These are phyloP conservation scores for Esperia sulphurella DNA, from an alignment of 2,888 invertebrate species.

Conservation along the genomic window DNA sequence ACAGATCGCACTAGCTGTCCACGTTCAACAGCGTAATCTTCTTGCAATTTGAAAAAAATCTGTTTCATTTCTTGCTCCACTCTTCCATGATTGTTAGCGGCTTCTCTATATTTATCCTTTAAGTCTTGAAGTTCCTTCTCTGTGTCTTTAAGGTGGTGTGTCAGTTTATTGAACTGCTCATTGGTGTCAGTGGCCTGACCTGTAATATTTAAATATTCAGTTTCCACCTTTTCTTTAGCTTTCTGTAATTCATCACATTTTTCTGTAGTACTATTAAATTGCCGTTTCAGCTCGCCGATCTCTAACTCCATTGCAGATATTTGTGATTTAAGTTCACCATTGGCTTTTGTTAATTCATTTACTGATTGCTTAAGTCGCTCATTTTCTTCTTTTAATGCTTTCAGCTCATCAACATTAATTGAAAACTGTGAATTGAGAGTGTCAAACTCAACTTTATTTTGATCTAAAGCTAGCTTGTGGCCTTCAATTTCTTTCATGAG, in stretches of 20 bases:
- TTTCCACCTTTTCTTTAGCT: slow-evolving; percentile 79
- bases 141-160: slow-evolving; percentile 76
- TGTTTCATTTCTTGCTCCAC: slow-evolving; percentile 71
- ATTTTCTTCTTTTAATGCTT: slow-evolving; percentile 63
- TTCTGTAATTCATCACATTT: slow-evolving; percentile 77
- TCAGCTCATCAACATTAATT: slow-evolving; percentile 60
- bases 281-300: slow-evolving; percentile 79
- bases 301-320: slow-evolving; percentile 71
- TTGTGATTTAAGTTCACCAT: slow-evolving; percentile 56
- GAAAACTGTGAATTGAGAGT: slow-evolving; percentile 67
- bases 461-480: slow-evolving; percentile 64
- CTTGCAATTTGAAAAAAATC: slow-evolving; percentile 63
- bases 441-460: slow-evolving; percentile 69
- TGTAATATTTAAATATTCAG: slow-evolving; percentile 79
- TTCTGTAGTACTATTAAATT: slow-evolving; percentile 73
- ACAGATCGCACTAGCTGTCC: slow-evolving; percentile 51
- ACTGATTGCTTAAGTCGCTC: slow-evolving; percentile 60
- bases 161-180: slow-evolving; percentile 76
- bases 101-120: slow-evolving; percentile 67
- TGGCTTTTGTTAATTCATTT: slow-evolving; percentile 56
- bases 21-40: slow-evolving; percentile 60
- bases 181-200: slow-evolving; percentile 80
- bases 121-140: slow-evolving; percentile 78
- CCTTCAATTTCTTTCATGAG: slow-evolving; percentile 70
- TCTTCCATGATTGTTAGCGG: slow-evolving; percentile 60